Evolutionary conservation across 2,113 vertebrate genomes (phyloP).

Genomic region (Psilopogon haemacephalus): DNA sequence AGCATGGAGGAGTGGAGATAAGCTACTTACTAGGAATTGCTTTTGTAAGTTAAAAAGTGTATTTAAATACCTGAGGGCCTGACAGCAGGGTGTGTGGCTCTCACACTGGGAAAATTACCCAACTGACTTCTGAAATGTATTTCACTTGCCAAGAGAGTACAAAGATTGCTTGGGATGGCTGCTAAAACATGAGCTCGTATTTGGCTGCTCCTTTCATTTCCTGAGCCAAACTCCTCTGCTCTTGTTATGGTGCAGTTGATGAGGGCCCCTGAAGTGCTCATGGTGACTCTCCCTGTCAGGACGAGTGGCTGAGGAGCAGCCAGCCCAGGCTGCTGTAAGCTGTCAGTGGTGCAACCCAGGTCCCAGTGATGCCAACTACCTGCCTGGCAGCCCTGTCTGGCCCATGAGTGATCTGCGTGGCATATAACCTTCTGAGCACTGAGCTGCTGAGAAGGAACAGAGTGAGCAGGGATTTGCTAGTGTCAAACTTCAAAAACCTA

Average conservation of each 20-base stretch:
- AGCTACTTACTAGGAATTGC: neutral
- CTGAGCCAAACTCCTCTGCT: neutral
- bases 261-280: neutral
- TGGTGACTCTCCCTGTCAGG: accelerated
- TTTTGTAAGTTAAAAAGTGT: neutral
- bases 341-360: neutral
- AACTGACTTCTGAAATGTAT: neutral
- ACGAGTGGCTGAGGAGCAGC: accelerated
- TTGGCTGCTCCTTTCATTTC: neutral
- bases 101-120: neutral
- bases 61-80: neutral
- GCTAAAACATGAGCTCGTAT: neutral
- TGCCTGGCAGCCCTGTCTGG: neutral
- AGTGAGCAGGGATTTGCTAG: neutral
- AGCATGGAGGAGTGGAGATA: neutral
- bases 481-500: neutral
- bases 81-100: neutral
- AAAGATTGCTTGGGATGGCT: neutral
- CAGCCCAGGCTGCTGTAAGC: neutral
- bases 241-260: neutral
- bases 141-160: neutral
- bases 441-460: neutral
- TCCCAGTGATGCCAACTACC: neutral
- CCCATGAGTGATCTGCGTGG: accelerated
- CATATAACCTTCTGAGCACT: neutral